Base-by-base conservation (phyloP, 1,140 invertebrate species). In the Ceratosolen fusciceps region DNA sequence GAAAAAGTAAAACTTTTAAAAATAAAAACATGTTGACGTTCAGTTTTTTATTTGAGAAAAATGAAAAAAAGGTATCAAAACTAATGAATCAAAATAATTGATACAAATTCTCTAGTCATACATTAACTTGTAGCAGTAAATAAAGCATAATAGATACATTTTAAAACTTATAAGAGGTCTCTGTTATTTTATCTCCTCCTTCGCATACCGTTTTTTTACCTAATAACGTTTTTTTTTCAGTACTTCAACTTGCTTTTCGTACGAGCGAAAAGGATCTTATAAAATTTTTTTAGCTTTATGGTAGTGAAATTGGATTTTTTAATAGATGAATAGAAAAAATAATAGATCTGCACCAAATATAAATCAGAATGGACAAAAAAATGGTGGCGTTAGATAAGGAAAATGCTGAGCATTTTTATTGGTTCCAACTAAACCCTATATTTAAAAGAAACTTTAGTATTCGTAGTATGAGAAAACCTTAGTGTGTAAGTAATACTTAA, bases 201-300 rank as follows among this genome's bases (percentile, higher is more conserved):
- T 5, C 3, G 1, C 29, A 1, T 21, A 3, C 16, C 68, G 0
- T 8, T 19, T 7, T 31, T n/a, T 31, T n/a, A 4, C 2, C 34
- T 31, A 39, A 65, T 73, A 68, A 10, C 31, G 4, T 5, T 65
- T 21, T 37, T 29, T 34, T 5, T 16, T 5, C 19, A 31, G 21
- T 0, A 3, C 31, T 71, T 5, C 26, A 34, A 1, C 19, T 71
- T 5, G 5, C 24, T 52, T 71, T 52, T 21, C 29, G 26, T 31
- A 31, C 52, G 80, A 16, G 31, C 0, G 77, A 82, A 74, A 83
- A 86, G 83, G 82, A 85, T 83, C 84, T 88, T 77, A 82, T 83
- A 87, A 90, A 90, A 90, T 90, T 90, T 90, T 90, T 90, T 88
- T 86, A 90, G 86, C 85, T 85, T 84, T 84, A 85, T 16, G 31